Evolutionary conservation across 1,140 invertebrate genomes (phyloP).

Genomic region (Drosophila asahinai): DNA sequence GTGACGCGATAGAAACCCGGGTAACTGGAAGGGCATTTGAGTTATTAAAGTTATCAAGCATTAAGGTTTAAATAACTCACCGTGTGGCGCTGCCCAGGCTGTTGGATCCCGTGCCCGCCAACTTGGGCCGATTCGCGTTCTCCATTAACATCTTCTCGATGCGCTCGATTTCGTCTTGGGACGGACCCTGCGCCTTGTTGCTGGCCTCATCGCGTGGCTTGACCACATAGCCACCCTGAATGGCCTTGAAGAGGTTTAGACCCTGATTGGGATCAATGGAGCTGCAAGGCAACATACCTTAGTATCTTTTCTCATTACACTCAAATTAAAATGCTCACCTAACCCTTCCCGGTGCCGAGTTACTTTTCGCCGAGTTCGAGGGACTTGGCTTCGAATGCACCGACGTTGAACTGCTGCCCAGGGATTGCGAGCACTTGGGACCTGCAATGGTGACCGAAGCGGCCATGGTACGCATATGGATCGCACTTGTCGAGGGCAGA

Average conservation of each 20-base stretch:
- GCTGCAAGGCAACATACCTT: slow-evolving; percentile 32
- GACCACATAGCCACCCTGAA: slow-evolving; percentile 92
- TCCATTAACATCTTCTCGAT: slow-evolving; percentile 86
- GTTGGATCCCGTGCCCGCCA: slow-evolving; percentile 83
- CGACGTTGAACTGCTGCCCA: slow-evolving; percentile 85
- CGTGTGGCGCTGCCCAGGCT: slow-evolving; percentile 82
- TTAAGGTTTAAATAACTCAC: slow-evolving; percentile 26
- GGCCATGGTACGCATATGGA: slow-evolving; percentile 89
- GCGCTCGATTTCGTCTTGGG: slow-evolving; percentile 87
- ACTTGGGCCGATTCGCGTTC: slow-evolving; percentile 71
- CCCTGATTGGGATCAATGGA: slow-evolving; percentile 85
- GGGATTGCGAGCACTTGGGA: slow-evolving; percentile 85
- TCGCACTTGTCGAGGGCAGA: slow-evolving; percentile 83
- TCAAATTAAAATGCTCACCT: slow-evolving; percentile 31
- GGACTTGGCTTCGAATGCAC: slow-evolving; percentile 84
- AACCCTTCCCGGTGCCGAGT: slow-evolving; percentile 83
- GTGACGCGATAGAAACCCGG: slow-evolving; percentile 66
- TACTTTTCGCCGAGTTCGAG: slow-evolving; percentile 84
- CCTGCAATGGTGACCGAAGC: slow-evolving; percentile 89
- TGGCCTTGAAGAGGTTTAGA: slow-evolving; percentile 86
- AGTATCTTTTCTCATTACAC: not conserved
- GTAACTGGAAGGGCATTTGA: slow-evolving; percentile 46
- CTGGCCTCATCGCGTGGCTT: slow-evolving; percentile 92
- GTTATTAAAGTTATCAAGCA: not conserved
- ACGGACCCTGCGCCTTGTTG: slow-evolving; percentile 88